Evolutionary conservation across 53 echinoderm and acorn worm species (phyloP), one percentile per base, ranked within the genome.

Genomic region (Echinarachnius parma): DNA sequence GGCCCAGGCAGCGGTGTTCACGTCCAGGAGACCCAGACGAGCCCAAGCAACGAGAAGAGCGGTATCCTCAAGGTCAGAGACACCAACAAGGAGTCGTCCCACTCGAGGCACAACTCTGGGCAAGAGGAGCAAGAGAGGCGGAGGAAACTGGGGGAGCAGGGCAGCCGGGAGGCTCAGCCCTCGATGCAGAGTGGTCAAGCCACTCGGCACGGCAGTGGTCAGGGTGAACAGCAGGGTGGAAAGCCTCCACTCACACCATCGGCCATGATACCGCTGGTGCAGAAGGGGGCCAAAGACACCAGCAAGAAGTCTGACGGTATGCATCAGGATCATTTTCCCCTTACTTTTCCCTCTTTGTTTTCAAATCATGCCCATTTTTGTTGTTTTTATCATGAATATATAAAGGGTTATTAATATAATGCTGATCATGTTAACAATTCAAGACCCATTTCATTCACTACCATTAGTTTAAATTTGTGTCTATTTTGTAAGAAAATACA

Each of bases 21-120:
- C 39, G 64, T 47, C 23, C 87, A 83, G 57, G 91, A 86, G 28
- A 82, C 89, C 9, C 93, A 86, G 65, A 79, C 85, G 32, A 89
- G 84, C 57, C 89, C 93, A 1, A 75, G 74, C 18, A 35, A 34
- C 4, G 71, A 71, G 20, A 68, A 53, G 54, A 68, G 52, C 21
- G 65, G 31, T 25, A 14, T 29, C n/a, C 21, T 10, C 0, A 33
- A 52, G 46, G 46, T 29, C 25, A 46, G 45, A 46, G 34, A 21
- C 37, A 11, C 62, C 2, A 46, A 28, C 8, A 52, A 49, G 29
- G 68, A 49, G 21, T 31, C 32, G 3, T 68, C 36, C 22, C 46
- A 28, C 50, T 9, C 50, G 9, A n/a, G n/a, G n/a, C n/a, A n/a
- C n/a, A n/a, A n/a, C n/a, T n/a, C n/a, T n/a, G n/a, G n/a, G n/a